Evolutionary conservation across 2,113 vertebrate genomes (phyloP).

Genomic region (Coturnix japonica): DNA sequence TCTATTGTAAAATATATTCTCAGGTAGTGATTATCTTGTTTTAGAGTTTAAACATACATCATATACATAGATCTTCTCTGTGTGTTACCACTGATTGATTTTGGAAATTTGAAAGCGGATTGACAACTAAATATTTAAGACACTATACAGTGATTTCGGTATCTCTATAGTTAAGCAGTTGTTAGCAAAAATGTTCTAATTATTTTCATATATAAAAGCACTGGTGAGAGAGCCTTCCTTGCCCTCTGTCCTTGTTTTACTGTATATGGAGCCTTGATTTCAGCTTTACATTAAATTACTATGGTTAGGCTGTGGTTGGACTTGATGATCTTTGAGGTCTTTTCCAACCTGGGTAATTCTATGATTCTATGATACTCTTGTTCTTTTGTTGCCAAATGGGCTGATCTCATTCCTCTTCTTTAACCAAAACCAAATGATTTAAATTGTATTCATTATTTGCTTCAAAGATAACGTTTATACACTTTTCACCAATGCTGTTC

Average conservation of each 20-base stretch:
- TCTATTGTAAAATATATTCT: not conserved
- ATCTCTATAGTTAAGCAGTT: not conserved
- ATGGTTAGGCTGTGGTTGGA: too few relatives aligned
- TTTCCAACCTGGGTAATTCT: too few relatives aligned
- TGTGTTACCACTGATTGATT: not conserved
- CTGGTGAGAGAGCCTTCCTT: rapidly evolving
- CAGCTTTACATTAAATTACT: not conserved
- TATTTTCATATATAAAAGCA: not conserved
- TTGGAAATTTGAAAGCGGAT: not conserved
- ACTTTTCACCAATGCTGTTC: not conserved
- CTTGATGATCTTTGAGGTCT: too few relatives aligned
- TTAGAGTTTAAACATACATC: not conserved
- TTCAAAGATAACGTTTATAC: not conserved
- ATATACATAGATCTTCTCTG: not conserved
- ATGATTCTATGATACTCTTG: not conserved
- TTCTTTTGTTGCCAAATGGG: not conserved
- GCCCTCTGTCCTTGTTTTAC: not conserved
- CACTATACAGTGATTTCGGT: not conserved
- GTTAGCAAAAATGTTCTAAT: not conserved
- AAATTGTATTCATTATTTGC: not conserved
- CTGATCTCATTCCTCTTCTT: not conserved
- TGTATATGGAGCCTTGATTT: not conserved
- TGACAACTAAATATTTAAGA: not conserved
- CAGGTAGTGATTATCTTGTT: not conserved
- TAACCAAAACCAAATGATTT: not conserved